Conservation (phyloP, 2,888 invertebrate genomes). For the Agriopis leucophaearia region DNA sequence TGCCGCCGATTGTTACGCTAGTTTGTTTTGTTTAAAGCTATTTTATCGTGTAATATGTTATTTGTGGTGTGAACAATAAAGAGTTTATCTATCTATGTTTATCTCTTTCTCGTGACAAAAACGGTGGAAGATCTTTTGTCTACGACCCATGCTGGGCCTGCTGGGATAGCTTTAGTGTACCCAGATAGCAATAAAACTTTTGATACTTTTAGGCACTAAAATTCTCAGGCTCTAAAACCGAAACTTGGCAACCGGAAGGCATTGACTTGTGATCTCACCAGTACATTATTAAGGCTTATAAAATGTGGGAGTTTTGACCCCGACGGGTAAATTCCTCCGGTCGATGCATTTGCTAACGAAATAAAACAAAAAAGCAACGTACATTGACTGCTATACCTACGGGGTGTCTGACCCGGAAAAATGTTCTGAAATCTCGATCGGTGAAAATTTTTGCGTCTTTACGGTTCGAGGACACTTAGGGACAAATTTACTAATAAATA, state of each 20-base stretch:
- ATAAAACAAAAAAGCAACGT: conserved; percentile 46
- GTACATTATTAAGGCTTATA: conserved; percentile 58
- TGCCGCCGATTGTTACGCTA: no score
- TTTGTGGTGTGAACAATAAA: no score
- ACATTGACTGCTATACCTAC: conserved; percentile 39
- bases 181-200: no score
- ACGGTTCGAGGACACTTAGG: conserved; percentile 6
- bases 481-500: neutral
- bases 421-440: conserved; percentile 25
- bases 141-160: no score
- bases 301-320: conserved; percentile 65
- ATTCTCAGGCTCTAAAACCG: neutral
- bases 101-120: no score
- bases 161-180: no score
- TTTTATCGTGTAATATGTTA: no score
- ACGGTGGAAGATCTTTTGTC: no score
- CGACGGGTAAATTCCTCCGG: conserved; percentile 63
- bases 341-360: conserved; percentile 52
- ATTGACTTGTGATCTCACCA: conserved; percentile 45
- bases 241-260: neutral
- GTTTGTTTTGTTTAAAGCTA: no score
- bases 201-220: neutral
- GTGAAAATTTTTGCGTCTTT: conserved; percentile 16
- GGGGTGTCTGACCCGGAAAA: conserved; percentile 61
- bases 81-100: no score